These are phyloP conservation scores for Gorsachius goisagi DNA, from an alignment of 2,113 vertebrate genomes.

Conservation along the genomic window DNA sequence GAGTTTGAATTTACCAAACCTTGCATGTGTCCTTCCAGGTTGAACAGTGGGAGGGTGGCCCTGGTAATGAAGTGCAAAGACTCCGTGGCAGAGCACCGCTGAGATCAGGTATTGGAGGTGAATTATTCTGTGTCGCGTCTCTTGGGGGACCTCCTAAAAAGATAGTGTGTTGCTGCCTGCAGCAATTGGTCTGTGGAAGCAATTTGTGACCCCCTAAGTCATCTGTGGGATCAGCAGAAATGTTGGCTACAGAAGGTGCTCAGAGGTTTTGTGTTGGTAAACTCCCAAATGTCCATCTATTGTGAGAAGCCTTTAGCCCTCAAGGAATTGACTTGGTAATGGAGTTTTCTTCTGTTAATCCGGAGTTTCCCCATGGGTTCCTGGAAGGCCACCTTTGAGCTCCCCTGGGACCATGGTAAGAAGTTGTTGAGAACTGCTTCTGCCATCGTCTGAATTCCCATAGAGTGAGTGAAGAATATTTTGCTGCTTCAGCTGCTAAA, in stretches of 20 bases:
- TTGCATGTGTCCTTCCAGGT: not conserved
- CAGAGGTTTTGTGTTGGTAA: not conserved
- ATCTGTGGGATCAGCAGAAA: not conserved
- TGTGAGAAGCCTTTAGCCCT: not conserved
- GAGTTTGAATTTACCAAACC: not conserved
- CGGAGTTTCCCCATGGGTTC: not conserved
- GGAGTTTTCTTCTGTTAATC: not conserved
- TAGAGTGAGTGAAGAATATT: not conserved
- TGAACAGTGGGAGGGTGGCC: not conserved
- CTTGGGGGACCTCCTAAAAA: not conserved
- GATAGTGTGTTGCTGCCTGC: not conserved
- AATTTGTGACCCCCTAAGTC: not conserved
- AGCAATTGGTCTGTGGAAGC: not conserved
- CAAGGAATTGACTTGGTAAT: not conserved
- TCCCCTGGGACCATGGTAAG: not conserved
- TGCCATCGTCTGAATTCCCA: not conserved
- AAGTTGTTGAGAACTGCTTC: not conserved
- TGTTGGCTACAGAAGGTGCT: not conserved
- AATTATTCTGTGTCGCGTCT: not conserved
- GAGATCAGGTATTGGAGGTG: not conserved
- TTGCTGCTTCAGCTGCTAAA: not conserved
- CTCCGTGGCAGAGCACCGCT: not conserved
- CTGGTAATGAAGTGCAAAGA: not conserved
- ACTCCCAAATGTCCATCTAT: not conserved
- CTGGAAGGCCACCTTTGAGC: not conserved